Percentiles rank a stretch among this genome's conserved stretches.
Evolutionary conservation across 2,888 invertebrate genomes (phyloP).

Genomic region (Eupithecia tripunctaria): DNA sequence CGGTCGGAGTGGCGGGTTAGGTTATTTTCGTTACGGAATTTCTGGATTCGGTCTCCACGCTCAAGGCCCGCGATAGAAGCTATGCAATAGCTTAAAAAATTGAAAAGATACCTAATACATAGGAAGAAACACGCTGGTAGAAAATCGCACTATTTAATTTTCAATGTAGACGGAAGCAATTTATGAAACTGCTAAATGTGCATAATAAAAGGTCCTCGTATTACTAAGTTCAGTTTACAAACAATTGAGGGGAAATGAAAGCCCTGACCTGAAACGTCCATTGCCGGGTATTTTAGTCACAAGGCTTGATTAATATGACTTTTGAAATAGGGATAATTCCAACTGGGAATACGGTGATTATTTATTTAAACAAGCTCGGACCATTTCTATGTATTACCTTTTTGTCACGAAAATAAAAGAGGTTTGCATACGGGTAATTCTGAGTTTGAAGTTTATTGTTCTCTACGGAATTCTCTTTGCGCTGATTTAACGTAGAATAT

Average conservation of each 20-base stretch:
- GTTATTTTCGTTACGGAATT: no score
- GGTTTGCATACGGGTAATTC: slow-evolving; percentile 28
- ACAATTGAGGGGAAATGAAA: slow-evolving; percentile 20
- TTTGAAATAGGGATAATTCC: slow-evolving; percentile 30
- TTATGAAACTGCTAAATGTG: not conserved
- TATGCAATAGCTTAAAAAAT: no score
- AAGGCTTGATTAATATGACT: slow-evolving; percentile 26
- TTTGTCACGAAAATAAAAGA: slow-evolving; percentile 37
- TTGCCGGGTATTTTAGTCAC: slow-evolving; percentile 18
- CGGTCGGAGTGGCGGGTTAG: no score
- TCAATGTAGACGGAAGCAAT: not conserved
- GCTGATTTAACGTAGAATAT: not conserved
- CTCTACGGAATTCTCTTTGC: not conserved
- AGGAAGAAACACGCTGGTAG: not conserved
- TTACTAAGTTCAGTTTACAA: slow-evolving; percentile 11
- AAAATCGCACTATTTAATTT: not conserved
- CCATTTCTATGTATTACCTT: slow-evolving; percentile 11
- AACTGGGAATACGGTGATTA: slow-evolving; percentile 25
- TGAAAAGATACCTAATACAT: not conserved
- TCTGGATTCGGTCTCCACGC: no score
- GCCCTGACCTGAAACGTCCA: slow-evolving; percentile 22
- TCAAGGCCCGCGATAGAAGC: no score
- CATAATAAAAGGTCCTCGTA: not conserved
- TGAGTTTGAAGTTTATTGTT: not conserved
- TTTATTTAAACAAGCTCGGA: slow-evolving; percentile 16